Evolutionary conservation across 1,140 invertebrate genomes (phyloP), one percentile per base, ranked within the genome.

Genomic region (Zaprionus gabonicus): DNA sequence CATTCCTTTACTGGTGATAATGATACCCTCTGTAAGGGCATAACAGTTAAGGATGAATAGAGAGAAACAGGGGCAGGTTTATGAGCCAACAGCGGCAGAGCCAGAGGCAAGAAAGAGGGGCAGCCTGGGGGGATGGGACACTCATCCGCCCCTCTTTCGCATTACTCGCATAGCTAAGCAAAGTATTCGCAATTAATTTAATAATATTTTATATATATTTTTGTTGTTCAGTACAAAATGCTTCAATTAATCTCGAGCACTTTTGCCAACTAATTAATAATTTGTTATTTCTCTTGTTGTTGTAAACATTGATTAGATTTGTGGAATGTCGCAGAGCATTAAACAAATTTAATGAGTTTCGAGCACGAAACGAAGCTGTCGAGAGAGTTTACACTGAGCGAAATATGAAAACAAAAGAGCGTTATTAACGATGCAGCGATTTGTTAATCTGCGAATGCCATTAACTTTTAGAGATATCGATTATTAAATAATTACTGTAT

Each of bases 211-310:
- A 9, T 46, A 17, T 46, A 9, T 17, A 17, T 2, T 46, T 46
- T 9, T 46, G 6, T 83, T 76, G 80, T 71, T 41, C 46, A 5
- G 58, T 73, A 77, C 72, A 77, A 84, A 69, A 64, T 63, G 67
- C 27, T 64, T 49, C 41, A 51, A 75, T 75, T 71, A 71, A 71
- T 63, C 17, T 71, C 23, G 7, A 38, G 56, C 66, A 67, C 66
- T 80, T 58, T 23, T 60, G 28, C 10, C 63, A 41, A 34, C 81
- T 81, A 78, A 78, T 81, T 78, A 77, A 81, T 81, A 62, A 70
- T 62, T 41, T 28, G 36, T 41, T 57, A 10, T 56, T 34, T 34
- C 9, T 34, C 31, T 34, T 62, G 38, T 57, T 56, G 44, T 27
- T 53, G 41, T 46, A 17, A 17, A 46, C n/a, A 34, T 60, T 44